Percentiles rank a stretch among this genome's conserved stretches.
Evolutionary conservation across 2,888 invertebrate species (phyloP).

Genomic region (Exocentrus adspersus): DNA sequence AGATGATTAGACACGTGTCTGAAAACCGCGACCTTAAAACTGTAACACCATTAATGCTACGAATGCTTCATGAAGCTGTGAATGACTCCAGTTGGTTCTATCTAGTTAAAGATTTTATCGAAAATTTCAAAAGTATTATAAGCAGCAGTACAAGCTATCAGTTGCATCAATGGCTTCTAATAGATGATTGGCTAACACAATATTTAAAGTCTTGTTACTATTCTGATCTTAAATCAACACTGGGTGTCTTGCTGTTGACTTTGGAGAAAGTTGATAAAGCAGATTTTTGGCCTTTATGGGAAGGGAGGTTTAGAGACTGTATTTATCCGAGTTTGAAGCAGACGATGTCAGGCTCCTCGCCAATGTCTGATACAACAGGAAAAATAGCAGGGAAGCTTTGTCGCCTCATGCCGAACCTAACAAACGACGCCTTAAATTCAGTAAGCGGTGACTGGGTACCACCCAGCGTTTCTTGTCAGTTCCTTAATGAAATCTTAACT

Average conservation of each 20-base stretch:
- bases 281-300: constrained; percentile 55
- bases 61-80: constrained; percentile 50
- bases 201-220: constrained; percentile 55
- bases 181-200: constrained; percentile 56
- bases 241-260: constrained; percentile 51
- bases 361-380: constrained; percentile 50
- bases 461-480: constrained; percentile 51
- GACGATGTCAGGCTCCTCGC: constrained; percentile 44
- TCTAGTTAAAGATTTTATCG: constrained; percentile 53
- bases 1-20: constrained; percentile 52
- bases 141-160: constrained; percentile 50
- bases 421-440: constrained; percentile 47
- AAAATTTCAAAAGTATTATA: constrained; percentile 50
- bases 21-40: constrained; percentile 50
- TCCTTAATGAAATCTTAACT: constrained; percentile 50
- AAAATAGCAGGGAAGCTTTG: constrained; percentile 55
- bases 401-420: constrained; percentile 42
- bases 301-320: constrained; percentile 48
- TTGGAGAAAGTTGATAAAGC: constrained; percentile 47
- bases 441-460: constrained; percentile 51
- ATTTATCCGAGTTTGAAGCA: constrained; percentile 54
- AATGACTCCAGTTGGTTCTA: constrained; percentile 50
- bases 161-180: constrained; percentile 55
- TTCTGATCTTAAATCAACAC: constrained; percentile 51
- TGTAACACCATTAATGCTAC: constrained; percentile 45